Base-by-base conservation (phyloP, 2,113 vertebrate species). In the Xyrauchen texanus region DNA sequence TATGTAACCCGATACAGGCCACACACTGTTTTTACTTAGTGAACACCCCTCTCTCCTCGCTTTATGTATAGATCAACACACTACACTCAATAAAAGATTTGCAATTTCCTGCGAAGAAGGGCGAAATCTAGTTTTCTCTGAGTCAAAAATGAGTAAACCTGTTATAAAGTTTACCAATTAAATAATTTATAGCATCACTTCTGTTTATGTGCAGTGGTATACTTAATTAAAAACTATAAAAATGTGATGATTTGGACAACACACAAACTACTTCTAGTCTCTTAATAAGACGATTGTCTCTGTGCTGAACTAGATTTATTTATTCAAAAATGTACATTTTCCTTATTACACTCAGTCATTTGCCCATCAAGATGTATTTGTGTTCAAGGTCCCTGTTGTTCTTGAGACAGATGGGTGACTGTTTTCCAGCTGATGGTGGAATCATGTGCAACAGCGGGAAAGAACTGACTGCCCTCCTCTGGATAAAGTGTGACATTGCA, bases 1-100 rank as follows among this genome's bases (percentile, higher is more conserved):
- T 86, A 78, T 91, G 92, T 91, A 94, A 93, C 89, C 86, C 85
- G 90, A 93, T 90, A 91, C 91, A 85, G 78, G 81, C 81, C 81
- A 78, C 51, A 58, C 85, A 88, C 85, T 90, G 88, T 85, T 88
- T 88, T 77, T 73, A 60, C 85, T 88, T 81, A 84, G 88, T 83
- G 60, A 1, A 73, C 58, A 57, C 83, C 76, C 66, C 13, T 82
- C 10, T 5, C 58, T 84, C 86, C 88, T 85, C 87, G 88, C 85
- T 71, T 0, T 67, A 76, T 68, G 78, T 77, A 79, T 62, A 76
- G 79, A 61, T 69, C 12, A 73, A 88, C 85, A 76, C 83, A 84
- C 67, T 21, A 85, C 83, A 85, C 82, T 80, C 79, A 44, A 13
- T 10, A 6, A 60, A 49, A 10, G 1, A 49, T 15, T 13, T 74